A percentile compares a stretch with the other conserved stretches of the same genome.
Conservation (phyloP, 1,140 invertebrate species). For the Bombus soroeensis region DNA sequence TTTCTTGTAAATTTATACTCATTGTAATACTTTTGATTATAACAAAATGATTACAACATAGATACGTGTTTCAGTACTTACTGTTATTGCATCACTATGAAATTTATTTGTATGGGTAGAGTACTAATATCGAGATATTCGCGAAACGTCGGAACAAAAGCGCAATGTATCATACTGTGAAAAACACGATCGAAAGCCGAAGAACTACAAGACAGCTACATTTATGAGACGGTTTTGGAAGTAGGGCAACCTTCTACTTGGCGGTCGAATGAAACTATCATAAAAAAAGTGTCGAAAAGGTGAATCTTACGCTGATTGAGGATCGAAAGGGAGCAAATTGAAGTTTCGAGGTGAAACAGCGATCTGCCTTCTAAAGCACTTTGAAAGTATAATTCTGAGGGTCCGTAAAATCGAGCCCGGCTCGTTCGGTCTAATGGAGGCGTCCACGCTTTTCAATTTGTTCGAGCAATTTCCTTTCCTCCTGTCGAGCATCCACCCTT, state of each 20-base stretch:
- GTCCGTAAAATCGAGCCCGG: constrained; percentile 29
- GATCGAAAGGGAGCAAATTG: neutral
- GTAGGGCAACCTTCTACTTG: neutral
- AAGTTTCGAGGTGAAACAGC: neutral
- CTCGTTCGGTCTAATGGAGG: constrained; percentile 47
- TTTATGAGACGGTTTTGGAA: neutral
- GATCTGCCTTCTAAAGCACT: constrained; percentile 15
- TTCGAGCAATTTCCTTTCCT: constrained; percentile 52
- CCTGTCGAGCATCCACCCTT: neutral
- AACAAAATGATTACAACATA: too few species aligned
- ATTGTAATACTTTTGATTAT: too few species aligned
- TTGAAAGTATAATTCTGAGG: constrained; percentile 54
- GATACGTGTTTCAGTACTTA: too few species aligned
- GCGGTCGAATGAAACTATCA: neutral
- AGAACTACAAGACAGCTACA: too few species aligned
- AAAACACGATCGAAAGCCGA: too few species aligned
- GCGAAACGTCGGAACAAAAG: too few species aligned
- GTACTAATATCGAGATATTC: too few species aligned
- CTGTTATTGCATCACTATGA: too few species aligned
- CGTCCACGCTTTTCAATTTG: constrained; percentile 53
- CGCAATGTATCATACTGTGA: too few species aligned
- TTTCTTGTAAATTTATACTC: too few species aligned
- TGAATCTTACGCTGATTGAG: neutral
- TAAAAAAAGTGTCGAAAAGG: neutral
- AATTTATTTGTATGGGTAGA: too few species aligned